These are phyloP conservation scores for Catagonus wagneri DNA, from an alignment of 2,113 vertebrate species.

Conservation along the genomic window DNA sequence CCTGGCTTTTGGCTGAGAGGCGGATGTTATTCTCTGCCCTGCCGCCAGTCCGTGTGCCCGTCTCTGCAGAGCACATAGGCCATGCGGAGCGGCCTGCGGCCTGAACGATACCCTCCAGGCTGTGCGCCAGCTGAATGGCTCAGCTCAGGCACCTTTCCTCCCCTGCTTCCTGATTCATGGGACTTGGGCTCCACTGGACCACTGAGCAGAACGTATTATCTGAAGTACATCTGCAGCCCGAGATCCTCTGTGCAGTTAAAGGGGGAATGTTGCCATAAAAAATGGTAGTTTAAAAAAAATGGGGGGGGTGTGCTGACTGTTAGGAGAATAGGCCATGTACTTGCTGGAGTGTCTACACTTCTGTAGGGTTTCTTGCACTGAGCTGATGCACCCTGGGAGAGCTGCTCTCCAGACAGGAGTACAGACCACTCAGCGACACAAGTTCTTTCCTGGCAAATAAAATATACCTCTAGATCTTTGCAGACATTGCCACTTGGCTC, in stretches of 20 bases:
- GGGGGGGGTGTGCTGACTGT: slow-evolving; percentile 59
- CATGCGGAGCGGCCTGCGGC: not conserved
- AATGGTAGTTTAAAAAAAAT: slow-evolving; percentile 54
- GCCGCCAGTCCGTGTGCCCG: accelerated
- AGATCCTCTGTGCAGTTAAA: slow-evolving; percentile 79
- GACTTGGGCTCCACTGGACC: slow-evolving; percentile 61
- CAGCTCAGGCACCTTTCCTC: slow-evolving; percentile 36
- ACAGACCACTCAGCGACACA: slow-evolving; percentile 79
- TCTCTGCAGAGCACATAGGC: not conserved
- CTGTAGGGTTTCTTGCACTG: slow-evolving; percentile 81
- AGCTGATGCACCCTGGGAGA: slow-evolving; percentile 80
- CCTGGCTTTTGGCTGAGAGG: not conserved
- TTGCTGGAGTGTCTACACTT: slow-evolving; percentile 78
- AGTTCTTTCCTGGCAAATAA: slow-evolving; percentile 80
- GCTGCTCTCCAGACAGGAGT: slow-evolving; percentile 76
- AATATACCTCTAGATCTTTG: slow-evolving; percentile 82
- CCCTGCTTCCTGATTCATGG: not conserved
- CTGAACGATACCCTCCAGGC: not conserved
- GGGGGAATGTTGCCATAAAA: slow-evolving; percentile 75
- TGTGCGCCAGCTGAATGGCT: not conserved
- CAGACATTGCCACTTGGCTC: slow-evolving; percentile 78
- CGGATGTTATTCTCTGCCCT: too few species aligned
- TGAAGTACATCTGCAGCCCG: slow-evolving; percentile 50
- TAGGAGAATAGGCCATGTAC: slow-evolving; percentile 75
- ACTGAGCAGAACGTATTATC: slow-evolving; percentile 68